Percentiles rank a stretch among this genome's conserved stretches.
Evolutionary conservation across 2,113 vertebrate genomes (phyloP).

Genomic region (Myanophis thanlyinensis): DNA sequence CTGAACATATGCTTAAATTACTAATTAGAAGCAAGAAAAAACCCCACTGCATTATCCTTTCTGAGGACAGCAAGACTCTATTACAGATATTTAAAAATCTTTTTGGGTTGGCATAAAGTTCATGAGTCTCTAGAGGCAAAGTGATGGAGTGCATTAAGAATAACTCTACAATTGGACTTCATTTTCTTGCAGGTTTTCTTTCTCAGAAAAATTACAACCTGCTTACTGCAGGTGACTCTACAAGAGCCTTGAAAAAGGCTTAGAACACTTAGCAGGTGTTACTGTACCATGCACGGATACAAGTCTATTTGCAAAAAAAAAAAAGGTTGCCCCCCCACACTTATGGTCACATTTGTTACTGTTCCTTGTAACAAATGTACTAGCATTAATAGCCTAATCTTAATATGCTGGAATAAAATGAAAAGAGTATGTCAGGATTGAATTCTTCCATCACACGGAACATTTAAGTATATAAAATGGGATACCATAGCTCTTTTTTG

Average conservation of each 20-base stretch:
- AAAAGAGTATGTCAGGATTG: conserved; percentile 36
- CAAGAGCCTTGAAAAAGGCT: background rate
- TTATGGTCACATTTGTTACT: conserved; percentile 22
- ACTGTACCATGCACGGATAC: conserved; percentile 13
- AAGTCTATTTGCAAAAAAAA: conserved; percentile 7
- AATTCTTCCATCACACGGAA: conserved; percentile 36
- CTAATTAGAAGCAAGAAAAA: conserved; percentile 83
- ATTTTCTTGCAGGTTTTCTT: conserved; percentile 35
- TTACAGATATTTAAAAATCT: conserved; percentile 44
- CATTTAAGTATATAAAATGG: conserved; percentile 41
- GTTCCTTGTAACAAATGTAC: conserved; percentile 28
- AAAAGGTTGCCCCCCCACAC: background rate
- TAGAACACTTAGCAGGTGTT: conserved; percentile 22
- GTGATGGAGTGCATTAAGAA: background rate
- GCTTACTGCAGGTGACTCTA: conserved; percentile 32
- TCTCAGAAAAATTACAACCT: conserved; percentile 21
- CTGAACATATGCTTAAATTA: conserved; percentile 87
- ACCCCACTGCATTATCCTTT: conserved; percentile 79
- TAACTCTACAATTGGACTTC: conserved; percentile 39
- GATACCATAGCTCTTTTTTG: conserved; percentile 12
- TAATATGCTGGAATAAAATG: conserved; percentile 32
- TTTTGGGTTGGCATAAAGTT: conserved; percentile 54
- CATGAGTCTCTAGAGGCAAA: conserved; percentile 32
- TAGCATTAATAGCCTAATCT: conserved; percentile 38
- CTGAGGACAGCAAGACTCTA: conserved; percentile 71